Conservation (phyloP, 2,113 vertebrate species). For the Scomber colias region DNA sequence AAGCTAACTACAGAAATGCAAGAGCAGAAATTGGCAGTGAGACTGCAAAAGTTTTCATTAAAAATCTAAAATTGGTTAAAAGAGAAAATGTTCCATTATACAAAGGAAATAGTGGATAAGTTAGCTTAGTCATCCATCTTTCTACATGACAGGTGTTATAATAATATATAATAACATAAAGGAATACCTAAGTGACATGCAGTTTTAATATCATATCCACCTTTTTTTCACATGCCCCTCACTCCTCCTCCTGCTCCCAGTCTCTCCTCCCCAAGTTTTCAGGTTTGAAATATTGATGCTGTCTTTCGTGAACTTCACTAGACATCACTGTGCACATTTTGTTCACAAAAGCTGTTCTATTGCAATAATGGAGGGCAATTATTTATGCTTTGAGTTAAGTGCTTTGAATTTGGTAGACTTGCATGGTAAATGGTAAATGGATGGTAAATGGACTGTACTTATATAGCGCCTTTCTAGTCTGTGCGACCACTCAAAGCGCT, state of each 20-base stretch:
- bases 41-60: neutral
- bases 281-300: constrained; percentile 64
- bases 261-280: constrained; percentile 52
- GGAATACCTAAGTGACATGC: constrained; percentile 1
- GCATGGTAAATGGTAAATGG: too few species aligned
- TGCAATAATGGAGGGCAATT: constrained; percentile 35
- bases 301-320: constrained; percentile 39
- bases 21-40: neutral
- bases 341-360: constrained; percentile 25
- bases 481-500: too few species aligned
- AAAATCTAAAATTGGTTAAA: neutral
- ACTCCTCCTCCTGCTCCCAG: constrained; percentile 2
- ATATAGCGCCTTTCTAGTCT: too few species aligned
- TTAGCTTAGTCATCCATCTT: constrained; percentile 25
- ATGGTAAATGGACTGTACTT: too few species aligned
- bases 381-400: constrained; percentile 40
- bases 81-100: constrained; percentile 3
- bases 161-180: constrained; percentile 18
- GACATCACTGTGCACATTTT: constrained; percentile 49
- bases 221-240: constrained; percentile 16
- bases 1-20: neutral
- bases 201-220: constrained; percentile 32
- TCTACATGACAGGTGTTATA: constrained; percentile 11
- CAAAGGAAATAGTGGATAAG: constrained; percentile 6
- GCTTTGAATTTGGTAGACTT: constrained; percentile 24